phyloP scores from a whole-genome alignment of 1,140 invertebrate genomes.

The Lepeophtheirus salmonis region DNA sequence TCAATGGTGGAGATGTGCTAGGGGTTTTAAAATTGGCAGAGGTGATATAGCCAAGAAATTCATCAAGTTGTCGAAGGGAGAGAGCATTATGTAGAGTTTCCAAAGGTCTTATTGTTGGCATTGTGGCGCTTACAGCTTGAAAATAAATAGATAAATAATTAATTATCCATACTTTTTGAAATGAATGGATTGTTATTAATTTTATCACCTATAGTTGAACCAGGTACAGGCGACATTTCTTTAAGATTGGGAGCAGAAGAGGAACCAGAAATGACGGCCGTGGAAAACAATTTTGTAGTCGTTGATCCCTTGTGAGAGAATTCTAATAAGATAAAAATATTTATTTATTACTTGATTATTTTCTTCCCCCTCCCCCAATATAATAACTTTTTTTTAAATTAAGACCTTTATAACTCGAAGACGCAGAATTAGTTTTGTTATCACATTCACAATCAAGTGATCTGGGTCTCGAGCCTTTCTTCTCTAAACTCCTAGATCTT shows the following conservation, averaged over 20 bases:
- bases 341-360: too few species aligned
- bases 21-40: slow-evolving; percentile 27
- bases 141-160: slow-evolving; percentile 1
- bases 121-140: slow-evolving; percentile 43
- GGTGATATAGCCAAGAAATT: slow-evolving; percentile 64
- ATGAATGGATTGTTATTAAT: too few species aligned
- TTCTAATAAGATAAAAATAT: too few species aligned
- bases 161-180: not conserved
- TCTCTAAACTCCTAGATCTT: slow-evolving; percentile 10
- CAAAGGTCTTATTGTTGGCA: slow-evolving; percentile 74
- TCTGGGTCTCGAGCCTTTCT: slow-evolving; percentile 19
- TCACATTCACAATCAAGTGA: slow-evolving; percentile 21
- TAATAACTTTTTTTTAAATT: not conserved
- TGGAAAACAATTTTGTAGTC: slow-evolving; percentile 60
- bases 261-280: slow-evolving; percentile 77
- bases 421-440: not conserved
- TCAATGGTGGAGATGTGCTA: slow-evolving; percentile 22
- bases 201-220: too few species aligned
- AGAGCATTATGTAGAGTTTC: slow-evolving; percentile 90
- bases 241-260: slow-evolving; percentile 71
- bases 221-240: too few species aligned
- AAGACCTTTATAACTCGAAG: not conserved
- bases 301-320: slow-evolving; percentile 39
- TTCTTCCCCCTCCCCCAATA: too few species aligned
- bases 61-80: slow-evolving; percentile 68